phyloP scores from a whole-genome alignment of 2,888 invertebrate genomes.

The Cordilura impudica region DNA sequence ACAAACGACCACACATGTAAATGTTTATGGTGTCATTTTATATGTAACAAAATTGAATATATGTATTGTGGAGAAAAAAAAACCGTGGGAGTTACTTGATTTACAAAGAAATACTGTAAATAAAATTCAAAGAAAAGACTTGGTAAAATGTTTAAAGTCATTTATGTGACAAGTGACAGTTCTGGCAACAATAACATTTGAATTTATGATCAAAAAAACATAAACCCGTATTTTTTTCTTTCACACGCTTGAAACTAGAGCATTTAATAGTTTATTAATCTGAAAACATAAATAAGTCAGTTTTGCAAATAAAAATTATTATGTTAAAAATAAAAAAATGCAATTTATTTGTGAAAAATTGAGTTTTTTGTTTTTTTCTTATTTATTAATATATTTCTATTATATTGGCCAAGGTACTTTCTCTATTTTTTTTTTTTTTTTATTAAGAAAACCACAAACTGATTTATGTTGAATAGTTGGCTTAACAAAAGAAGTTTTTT shows the following conservation, averaged over 20 bases:
- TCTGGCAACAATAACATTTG: slow-evolving; percentile 16
- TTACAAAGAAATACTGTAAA: background rate
- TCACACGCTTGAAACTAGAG: slow-evolving; percentile 43
- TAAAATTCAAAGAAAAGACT: background rate
- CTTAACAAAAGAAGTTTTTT: slow-evolving; percentile 28
- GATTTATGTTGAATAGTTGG: slow-evolving; percentile 28
- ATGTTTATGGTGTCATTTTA: slow-evolving; percentile 8
- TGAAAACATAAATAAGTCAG: background rate
- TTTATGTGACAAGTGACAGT: slow-evolving; percentile 41
- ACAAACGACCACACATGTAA: background rate
- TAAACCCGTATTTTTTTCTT: slow-evolving; percentile 17
- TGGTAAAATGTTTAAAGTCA: slow-evolving; percentile 21
- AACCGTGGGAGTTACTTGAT: slow-evolving; percentile 39
- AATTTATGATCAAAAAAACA: background rate
- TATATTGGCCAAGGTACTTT: slow-evolving; percentile 21
- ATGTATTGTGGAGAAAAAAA: background rate
- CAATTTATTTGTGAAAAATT: background rate
- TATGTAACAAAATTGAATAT: slow-evolving; percentile 1
- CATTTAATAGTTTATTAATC: slow-evolving; percentile 4
- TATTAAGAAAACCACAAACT: background rate
- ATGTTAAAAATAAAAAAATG: background rate
- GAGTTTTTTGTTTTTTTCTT: background rate
- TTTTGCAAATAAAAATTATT: background rate
- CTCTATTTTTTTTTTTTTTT: slow-evolving; percentile 14
- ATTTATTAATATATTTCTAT: background rate